Evolutionary conservation across 2,888 invertebrate species (phyloP).

Genomic region (Morinoia aosen): DNA sequence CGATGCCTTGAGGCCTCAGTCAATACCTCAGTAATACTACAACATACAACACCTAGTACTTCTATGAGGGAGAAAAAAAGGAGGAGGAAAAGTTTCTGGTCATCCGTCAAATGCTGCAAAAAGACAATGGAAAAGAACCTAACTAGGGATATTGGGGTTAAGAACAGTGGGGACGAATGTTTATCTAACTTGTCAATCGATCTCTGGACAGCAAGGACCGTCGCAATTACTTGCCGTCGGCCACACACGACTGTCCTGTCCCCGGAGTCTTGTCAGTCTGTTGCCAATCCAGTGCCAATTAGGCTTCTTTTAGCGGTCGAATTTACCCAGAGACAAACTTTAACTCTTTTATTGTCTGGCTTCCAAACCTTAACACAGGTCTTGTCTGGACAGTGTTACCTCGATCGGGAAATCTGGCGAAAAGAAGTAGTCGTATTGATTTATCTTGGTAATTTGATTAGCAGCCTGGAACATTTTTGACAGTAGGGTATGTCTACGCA

Average conservation of each 20-base stretch:
- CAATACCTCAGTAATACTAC: no score
- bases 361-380: background rate
- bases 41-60: no score
- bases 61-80: no score
- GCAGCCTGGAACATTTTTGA: background rate
- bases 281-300: slow-evolving; percentile 4
- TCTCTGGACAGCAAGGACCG: background rate
- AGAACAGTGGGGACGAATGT: background rate
- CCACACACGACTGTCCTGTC: background rate
- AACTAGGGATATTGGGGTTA: background rate
- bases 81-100: no score
- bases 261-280: background rate
- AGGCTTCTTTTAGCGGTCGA: background rate
- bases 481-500: background rate
- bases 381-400: background rate
- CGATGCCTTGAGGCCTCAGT: no score
- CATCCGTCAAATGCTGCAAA: background rate
- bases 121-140: background rate
- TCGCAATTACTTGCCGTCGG: background rate
- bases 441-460: background rate
- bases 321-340: background rate
- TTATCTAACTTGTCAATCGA: background rate
- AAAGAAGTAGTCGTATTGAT: background rate
- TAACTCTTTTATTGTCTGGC: background rate
- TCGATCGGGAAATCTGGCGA: background rate